Evolutionary conservation across 2,888 invertebrate genomes (phyloP), one percentile per base, ranked within the genome.

Genomic region (Pantelozetes paolii): DNA sequence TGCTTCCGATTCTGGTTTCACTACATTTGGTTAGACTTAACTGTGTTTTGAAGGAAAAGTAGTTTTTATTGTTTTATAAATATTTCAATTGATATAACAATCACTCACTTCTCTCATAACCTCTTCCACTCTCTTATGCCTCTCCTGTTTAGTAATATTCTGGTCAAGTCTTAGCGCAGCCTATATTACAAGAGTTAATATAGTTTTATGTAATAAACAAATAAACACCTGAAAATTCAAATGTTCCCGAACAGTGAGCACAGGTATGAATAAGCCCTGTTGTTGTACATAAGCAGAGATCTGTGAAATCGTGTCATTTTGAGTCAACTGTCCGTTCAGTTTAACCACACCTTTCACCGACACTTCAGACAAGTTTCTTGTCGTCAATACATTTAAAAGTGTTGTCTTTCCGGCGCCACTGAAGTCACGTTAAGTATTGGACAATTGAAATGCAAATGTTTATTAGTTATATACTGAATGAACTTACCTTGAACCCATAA

Each of bases 1-100:
- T n/a, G n/a, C n/a, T n/a, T n/a, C n/a, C n/a, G n/a, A 98, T 97
- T 50, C 89, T 86, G 15, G 93, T 94, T 80, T 96, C 88, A 82
- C 90, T 89, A 82, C 96, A 97, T 83, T 94, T 94, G 48, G 87
- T 87, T 71, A 98, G 84, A 6, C 93, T 91, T 77, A 96, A 83
- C 90, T 92, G n/a, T 15, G 28, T n/a, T n/a, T n/a, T n/a, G n/a
- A n/a, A n/a, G n/a, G n/a, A 57, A 3, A 57, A n/a, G 11, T 57
- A n/a, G n/a, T n/a, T n/a, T n/a, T n/a, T n/a, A n/a, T n/a, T n/a
- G n/a, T n/a, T n/a, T n/a, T n/a, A n/a, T n/a, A n/a, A n/a, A n/a
- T 28, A 26, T 15, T 2, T 45, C 6, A 1, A 26, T 3, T 67
- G 36, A 2, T 9, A 20, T 18, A 1, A 36, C 30, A 20, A 42